Base-by-base conservation (phyloP, 2,888 invertebrate genomes). In the Drosophila robusta region DNA sequence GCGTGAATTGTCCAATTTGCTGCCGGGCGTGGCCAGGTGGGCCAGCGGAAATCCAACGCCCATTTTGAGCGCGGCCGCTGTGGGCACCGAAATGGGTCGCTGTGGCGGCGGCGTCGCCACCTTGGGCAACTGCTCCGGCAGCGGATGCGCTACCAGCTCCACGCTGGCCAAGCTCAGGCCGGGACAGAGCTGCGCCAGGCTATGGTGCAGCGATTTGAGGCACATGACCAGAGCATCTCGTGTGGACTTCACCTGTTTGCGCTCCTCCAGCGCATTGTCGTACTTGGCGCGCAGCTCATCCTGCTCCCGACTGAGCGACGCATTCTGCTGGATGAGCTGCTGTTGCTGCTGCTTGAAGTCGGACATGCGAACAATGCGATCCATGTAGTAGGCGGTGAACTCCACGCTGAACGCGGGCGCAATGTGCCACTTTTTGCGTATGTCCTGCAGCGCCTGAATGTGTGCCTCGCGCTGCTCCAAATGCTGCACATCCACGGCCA, bases 331-430 rank as follows among this genome's bases (percentile, higher is more conserved):
- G 0, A 96, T 93, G 54, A 97, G 94, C 46, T 96, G 95, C 78
- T 96, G 95, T 6, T 98, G 93, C 32, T 96, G 95, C 24, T 95
- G 93, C 80, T 97, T 95, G 93, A 98, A 94, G 12, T 95, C 95
- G 4, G 95, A 94, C 61, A 98, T 95, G 12, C 98, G 94, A 4
- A 95, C 94, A 90, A 98, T 97, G 24, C 98, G 94, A 91, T 98
- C 98, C 60, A 98, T 93, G 91, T 97, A 98, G 92, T 99, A 99
- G 0, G 96, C 97, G 51, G 98, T 96, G 91, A 98, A 99, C 92
- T 98, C 98, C 0, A 98, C 97, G 47, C 96, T 97, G 90, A 99
- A 97, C 0, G 98, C 98, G 0, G 98, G 98, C 0, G 97, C 95
- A 69, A 98, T 96, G 92, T 98, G 97, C 96, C 98, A 98, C 81